Evolutionary conservation across 2,797 vertebrate genomes (phyloP), one percentile per base, ranked within the genome.

Genomic region (Urosaurus nigricauda): DNA sequence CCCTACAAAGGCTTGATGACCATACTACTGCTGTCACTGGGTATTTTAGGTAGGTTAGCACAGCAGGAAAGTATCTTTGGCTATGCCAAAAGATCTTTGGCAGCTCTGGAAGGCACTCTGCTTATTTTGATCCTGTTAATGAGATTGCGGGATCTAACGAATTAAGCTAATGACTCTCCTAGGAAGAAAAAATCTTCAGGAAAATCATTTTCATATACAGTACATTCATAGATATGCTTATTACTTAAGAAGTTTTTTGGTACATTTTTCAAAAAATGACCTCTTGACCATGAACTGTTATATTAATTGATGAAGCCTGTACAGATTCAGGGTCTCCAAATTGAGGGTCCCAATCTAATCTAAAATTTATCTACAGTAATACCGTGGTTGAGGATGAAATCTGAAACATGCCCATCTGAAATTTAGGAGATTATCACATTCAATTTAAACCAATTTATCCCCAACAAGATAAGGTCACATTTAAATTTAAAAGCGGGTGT

Each of bases 71-170:
- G 32, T 43, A 51, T 79, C 40, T 87, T 87, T 19, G 53, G 16
- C 70, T 47, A 7, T 88, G 78, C 84, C n/a, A n/a, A n/a, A n/a
- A n/a, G n/a, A n/a, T n/a, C n/a, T n/a, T 77, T 58, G 16, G 83
- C 83, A 90, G 89, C 90, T 65, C 40, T 94, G 93, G 68, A 83
- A 78, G 5, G 91, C 89, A 90, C 56, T 93, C 91, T 91, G 91
- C 86, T 94, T 94, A 94, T 35, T 94, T 87, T 84, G 87, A 87
- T 79, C 94, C 89, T 85, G 35, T 37, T 95, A 94, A 96, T 95
- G 92, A 91, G 93, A 92, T 93, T 94, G 87, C 88, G 90, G 89
- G 84, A 87, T 92, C 91, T 90, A 95, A 95, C 94, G 94, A 95
- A 93, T 84, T 90, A 65, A 90, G 88, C 80, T 86, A 94, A 93